Evolutionary conservation across 2,888 invertebrate genomes (phyloP).

Genomic region (Polyommatus iphigenia): DNA sequence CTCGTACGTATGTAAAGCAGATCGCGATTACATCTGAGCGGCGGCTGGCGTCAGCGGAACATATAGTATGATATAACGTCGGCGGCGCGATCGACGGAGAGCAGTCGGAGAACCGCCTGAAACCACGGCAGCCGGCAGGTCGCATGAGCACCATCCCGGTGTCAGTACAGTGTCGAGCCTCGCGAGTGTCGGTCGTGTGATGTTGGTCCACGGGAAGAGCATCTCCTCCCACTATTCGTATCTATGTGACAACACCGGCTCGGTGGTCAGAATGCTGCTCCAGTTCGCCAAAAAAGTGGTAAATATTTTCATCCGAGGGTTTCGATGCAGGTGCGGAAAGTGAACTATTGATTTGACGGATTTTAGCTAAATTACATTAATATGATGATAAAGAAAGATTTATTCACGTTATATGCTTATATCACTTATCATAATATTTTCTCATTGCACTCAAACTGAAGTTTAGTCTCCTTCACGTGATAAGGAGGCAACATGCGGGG

Average conservation of each 20-base stretch:
- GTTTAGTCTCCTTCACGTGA: too few species aligned
- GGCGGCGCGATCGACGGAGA: neutral
- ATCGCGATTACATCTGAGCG: constrained; percentile 5
- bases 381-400: neutral
- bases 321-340: neutral
- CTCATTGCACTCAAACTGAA: too few species aligned
- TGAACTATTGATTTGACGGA: neutral
- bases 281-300: constrained; percentile 15
- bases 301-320: neutral
- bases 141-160: neutral
- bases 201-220: constrained; percentile 2
- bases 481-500: too few species aligned
- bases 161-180: neutral
- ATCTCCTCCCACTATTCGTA: neutral
- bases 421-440: too few species aligned
- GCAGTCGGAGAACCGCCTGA: neutral
- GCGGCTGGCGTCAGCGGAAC: neutral
- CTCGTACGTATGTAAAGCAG: neutral
- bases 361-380: neutral
- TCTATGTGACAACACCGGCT: neutral
- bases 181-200: neutral
- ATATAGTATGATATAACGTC: neutral
- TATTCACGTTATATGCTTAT: too few species aligned
- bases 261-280: constrained; percentile 5
- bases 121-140: neutral